Evolutionary conservation across 2,888 invertebrate genomes (phyloP).

Genomic region (Tortricodes alternella): DNA sequence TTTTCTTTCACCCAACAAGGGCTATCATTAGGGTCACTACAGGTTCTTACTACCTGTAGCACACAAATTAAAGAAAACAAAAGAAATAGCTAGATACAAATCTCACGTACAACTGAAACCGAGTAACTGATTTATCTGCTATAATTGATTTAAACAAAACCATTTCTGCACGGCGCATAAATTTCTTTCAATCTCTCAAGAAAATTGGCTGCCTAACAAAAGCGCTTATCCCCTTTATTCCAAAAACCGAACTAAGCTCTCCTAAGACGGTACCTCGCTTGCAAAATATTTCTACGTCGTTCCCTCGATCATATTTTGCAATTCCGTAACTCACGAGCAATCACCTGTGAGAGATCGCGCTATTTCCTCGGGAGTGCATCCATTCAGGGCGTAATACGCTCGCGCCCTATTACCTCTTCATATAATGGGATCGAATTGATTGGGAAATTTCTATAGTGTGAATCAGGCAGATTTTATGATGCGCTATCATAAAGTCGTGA

Average conservation of each 20-base stretch:
- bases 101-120: too few species aligned
- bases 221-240: conserved; percentile 8
- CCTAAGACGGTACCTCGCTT: conserved; percentile 10
- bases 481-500: neutral
- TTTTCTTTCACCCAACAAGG: too few species aligned
- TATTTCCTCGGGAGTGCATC: conserved; percentile 29
- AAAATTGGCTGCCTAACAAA: conserved; percentile 22
- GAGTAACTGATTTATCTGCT: too few species aligned
- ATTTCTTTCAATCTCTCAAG: conserved; percentile 9
- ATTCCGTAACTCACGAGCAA: conserved; percentile 26
- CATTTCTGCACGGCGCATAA: conserved; percentile 8
- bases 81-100: too few species aligned
- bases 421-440: conserved; percentile 11
- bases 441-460: conserved; percentile 15
- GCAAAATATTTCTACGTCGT: conserved; percentile 23
- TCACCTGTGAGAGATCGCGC: conserved; percentile 27
- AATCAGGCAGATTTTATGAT: conserved; percentile 4
- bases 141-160: conserved; percentile 11
- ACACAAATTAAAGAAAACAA: too few species aligned
- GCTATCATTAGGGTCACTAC: too few species aligned
- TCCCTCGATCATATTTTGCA: conserved; percentile 9
- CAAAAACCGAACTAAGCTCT: conserved; percentile 12
- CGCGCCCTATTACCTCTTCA: conserved; percentile 1
- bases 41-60: too few species aligned
- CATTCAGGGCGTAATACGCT: conserved; percentile 19